Evolutionary conservation across 2,888 invertebrate species (phyloP).

Genomic region (Rutpela maculata): DNA sequence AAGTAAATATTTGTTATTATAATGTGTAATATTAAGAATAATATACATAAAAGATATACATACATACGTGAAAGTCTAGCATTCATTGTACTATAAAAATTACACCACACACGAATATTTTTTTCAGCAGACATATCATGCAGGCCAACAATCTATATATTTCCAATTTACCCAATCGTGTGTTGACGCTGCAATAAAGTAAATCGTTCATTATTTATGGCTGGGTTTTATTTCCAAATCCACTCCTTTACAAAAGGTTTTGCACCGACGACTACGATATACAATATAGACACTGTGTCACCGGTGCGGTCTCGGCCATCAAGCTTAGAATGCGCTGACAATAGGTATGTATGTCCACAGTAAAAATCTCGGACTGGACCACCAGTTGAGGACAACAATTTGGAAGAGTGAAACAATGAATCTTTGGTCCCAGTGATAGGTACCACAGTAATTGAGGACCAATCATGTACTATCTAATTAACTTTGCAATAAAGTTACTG

Average conservation of each 20-base stretch:
- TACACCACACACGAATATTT: conserved; percentile 54
- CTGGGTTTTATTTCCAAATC: conserved; percentile 33
- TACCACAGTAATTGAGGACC: conserved; percentile 12
- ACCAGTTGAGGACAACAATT: conserved; percentile 69
- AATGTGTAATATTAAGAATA: conserved; percentile 68
- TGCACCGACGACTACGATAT: conserved; percentile 47
- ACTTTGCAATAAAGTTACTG: neutral
- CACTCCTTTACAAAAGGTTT: conserved; percentile 33
- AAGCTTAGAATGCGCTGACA: conserved; percentile 68
- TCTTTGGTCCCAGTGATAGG: conserved; percentile 48
- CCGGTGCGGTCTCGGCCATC: conserved; percentile 66
- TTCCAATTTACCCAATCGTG: conserved; percentile 68
- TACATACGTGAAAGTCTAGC: conserved; percentile 61
- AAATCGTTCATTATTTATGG: conserved; percentile 73
- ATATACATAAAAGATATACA: conserved; percentile 58
- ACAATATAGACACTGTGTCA: conserved; percentile 45
- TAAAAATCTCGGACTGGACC: conserved; percentile 69
- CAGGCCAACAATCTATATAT: conserved; percentile 59
- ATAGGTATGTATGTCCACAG: conserved; percentile 65
- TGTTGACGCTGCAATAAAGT: conserved; percentile 74
- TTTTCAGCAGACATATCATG: conserved; percentile 66
- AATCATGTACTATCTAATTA: neutral
- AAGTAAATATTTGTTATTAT: conserved; percentile 73
- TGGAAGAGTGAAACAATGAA: conserved; percentile 65
- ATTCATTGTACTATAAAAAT: conserved; percentile 63